These are phyloP conservation scores for Caenorhabditis elegans DNA, from an alignment of 1,140 invertebrate genomes.

Conservation along the genomic window WBcel235 BX284602.5:6627501-6628000, in stretches of 20 bases:
- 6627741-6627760: constrained; percentile 43
- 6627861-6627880: too few relatives aligned
- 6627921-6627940: constrained; percentile 53
- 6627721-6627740: background rate
- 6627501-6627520: background rate
- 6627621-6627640: constrained; percentile 45
- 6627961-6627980: constrained; percentile 47
- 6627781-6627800: constrained; percentile 58
- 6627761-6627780: constrained; percentile 35
- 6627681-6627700: constrained; percentile 44
- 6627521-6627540: constrained; percentile 42
- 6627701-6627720: constrained; percentile 45
- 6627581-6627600: constrained; percentile 48
- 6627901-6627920: constrained; percentile 48
- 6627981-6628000: background rate
- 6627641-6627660: constrained; percentile 32
- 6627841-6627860: too few relatives aligned
- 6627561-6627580: constrained; percentile 44
- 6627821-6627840: constrained; percentile 42
- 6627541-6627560: constrained; percentile 46
- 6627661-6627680: constrained; percentile 50
- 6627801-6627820: constrained; percentile 51
- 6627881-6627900: constrained; percentile 31
- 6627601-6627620: constrained; percentile 57
- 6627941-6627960: constrained; percentile 56